Percentiles rank a stretch among this genome's conserved stretches.
phyloP scores from a whole-genome alignment of 1,140 invertebrate species.

The Dryas iulia region DNA sequence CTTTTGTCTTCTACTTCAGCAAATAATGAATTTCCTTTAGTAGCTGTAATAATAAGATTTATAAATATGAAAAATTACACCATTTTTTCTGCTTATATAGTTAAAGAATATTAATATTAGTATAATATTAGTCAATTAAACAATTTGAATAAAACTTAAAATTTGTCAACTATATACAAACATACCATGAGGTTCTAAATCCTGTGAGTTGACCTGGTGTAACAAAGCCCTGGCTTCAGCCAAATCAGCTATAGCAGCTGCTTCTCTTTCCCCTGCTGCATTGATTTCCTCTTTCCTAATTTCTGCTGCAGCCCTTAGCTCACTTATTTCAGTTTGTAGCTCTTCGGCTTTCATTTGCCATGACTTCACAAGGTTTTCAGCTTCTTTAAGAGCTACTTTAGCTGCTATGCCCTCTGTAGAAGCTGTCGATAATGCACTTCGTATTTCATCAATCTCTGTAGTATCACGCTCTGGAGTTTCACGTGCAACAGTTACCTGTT shows the following conservation, averaged over 20 bases:
- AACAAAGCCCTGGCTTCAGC: slow-evolving; percentile 58
- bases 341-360: slow-evolving; percentile 65
- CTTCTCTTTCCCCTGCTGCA: slow-evolving; percentile 55
- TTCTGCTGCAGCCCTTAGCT: slow-evolving; percentile 58
- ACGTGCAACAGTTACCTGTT: slow-evolving; percentile 42
- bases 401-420: slow-evolving; percentile 47
- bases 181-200: slow-evolving; percentile 63
- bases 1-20: slow-evolving; percentile 79
- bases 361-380: slow-evolving; percentile 44
- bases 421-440: slow-evolving; percentile 42
- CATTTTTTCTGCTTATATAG: not conserved
- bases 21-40: slow-evolving; percentile 78
- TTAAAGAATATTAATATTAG: not conserved
- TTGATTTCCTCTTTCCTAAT: slow-evolving; percentile 53
- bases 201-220: slow-evolving; percentile 55
- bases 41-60: slow-evolving; percentile 53
- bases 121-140: too few relatives aligned
- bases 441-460: slow-evolving; percentile 57
- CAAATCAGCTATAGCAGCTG: slow-evolving; percentile 53
- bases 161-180: not conserved
- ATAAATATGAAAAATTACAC: not conserved
- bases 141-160: not conserved
- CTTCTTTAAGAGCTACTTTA: slow-evolving; percentile 55
- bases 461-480: slow-evolving; percentile 57
- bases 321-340: slow-evolving; percentile 49